Evolutionary conservation across 2,113 vertebrate species (phyloP).

Genomic region (Mionectes macconnelli): DNA sequence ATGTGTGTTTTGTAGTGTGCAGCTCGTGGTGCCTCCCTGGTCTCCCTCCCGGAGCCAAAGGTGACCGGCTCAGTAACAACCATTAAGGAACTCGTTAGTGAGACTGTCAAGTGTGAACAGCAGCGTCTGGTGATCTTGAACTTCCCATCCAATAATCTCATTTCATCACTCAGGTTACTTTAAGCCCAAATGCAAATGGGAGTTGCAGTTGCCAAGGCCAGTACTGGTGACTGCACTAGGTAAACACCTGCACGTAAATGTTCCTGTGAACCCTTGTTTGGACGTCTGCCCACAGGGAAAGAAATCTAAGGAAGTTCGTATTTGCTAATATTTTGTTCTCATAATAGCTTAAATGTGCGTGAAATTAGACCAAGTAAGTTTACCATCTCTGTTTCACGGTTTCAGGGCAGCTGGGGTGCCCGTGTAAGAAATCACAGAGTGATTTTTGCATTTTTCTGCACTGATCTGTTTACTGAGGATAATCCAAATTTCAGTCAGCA

Average conservation of each 20-base stretch:
- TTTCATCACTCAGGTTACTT: neutral
- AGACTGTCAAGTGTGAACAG: neutral
- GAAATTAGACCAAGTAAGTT: neutral
- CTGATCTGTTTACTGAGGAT: neutral
- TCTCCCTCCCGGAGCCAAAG: neutral
- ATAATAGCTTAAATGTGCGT: neutral
- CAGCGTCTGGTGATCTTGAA: neutral
- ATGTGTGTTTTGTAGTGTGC: neutral
- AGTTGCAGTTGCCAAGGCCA: neutral
- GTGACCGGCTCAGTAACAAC: neutral
- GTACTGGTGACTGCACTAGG: neutral
- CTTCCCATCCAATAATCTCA: neutral
- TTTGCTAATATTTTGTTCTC: neutral
- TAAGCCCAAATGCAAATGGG: neutral
- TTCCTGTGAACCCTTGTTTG: neutral
- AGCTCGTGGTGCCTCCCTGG: neutral
- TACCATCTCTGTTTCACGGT: neutral
- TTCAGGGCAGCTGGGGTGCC: neutral
- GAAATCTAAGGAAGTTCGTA: neutral
- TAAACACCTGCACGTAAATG: rapidly evolving
- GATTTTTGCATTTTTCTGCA: neutral
- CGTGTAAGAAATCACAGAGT: neutral
- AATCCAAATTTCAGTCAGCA: neutral
- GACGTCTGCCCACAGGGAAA: neutral
- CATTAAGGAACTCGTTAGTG: neutral